These are phyloP conservation scores for Anabacerthia variegaticeps DNA, from an alignment of 2,797 vertebrate genomes.

Conservation along the genomic window DNA sequence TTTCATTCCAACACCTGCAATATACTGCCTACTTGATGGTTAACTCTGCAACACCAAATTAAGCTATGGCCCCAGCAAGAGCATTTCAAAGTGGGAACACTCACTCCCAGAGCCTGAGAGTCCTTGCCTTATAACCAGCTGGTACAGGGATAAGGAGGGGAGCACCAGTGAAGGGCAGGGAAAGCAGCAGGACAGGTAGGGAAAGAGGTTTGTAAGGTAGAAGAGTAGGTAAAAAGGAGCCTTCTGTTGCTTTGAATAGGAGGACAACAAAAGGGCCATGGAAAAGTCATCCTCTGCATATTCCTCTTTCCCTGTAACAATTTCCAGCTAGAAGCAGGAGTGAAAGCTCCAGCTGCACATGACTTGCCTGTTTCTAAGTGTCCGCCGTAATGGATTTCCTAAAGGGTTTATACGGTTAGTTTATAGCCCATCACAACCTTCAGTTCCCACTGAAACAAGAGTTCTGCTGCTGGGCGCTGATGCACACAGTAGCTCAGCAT, in stretches of 20 bases:
- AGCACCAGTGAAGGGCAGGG: neutral
- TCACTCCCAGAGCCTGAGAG: neutral
- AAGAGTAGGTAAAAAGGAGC: neutral
- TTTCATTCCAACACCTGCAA: slow-evolving; percentile 10
- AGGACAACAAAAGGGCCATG: neutral
- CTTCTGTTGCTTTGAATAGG: neutral
- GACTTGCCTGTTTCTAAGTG: neutral
- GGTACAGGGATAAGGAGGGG: neutral
- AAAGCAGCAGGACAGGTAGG: neutral
- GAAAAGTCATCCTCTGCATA: neutral
- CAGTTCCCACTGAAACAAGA: neutral
- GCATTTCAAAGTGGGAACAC: neutral
- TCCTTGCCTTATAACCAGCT: neutral
- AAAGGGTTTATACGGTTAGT: neutral
- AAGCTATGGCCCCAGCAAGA: neutral
- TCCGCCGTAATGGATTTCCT: neutral
- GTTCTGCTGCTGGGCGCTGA: no score
- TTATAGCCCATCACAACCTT: neutral
- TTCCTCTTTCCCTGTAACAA: neutral
- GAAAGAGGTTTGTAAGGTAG: accelerated
- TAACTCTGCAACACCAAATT: neutral
- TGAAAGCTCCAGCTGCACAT: neutral
- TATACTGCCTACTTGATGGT: neutral
- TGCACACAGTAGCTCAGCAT: neutral
- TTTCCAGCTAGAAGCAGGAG: neutral